phyloP scores from a whole-genome alignment of 1,140 invertebrate genomes.

The Lycorma delicatula region DNA sequence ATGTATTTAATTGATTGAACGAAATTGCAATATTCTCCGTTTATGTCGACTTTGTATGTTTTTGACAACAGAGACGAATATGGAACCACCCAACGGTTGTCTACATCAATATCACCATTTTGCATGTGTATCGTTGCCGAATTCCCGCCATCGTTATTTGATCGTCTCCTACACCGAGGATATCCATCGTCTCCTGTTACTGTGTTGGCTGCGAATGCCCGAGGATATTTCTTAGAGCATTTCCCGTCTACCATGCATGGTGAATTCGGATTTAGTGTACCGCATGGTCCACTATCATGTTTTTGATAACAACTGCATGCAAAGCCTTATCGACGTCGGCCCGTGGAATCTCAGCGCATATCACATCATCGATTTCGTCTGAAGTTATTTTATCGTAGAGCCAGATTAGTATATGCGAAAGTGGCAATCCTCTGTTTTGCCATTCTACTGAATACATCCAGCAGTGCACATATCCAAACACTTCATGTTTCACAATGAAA shows the following conservation, averaged over 20 bases:
- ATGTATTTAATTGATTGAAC: conserved; percentile 31
- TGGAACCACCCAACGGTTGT: conserved; percentile 18
- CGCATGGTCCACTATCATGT: too few species aligned
- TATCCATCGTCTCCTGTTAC: conserved; percentile 18
- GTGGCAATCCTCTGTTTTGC: conserved; percentile 42
- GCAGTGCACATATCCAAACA: conserved; percentile 35
- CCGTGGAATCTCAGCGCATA: conserved; percentile 39
- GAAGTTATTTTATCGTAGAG: conserved; percentile 20
- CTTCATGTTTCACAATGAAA: too few species aligned
- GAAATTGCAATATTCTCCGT: conserved; percentile 9
- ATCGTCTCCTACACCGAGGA: conserved; percentile 14
- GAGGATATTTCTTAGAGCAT: conserved; percentile 32
- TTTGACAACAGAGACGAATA: conserved; percentile 16
- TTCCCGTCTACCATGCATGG: conserved; percentile 39
- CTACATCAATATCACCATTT: conserved; percentile 3
- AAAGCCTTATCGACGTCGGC: conserved; percentile 30
- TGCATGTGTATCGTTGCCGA: not conserved
- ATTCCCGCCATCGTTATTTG: conserved; percentile 14
- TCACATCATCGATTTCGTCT: conserved; percentile 26
- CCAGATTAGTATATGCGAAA: conserved; percentile 34
- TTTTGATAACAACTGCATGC: conserved; percentile 35
- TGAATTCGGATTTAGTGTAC: too few species aligned
- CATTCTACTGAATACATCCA: conserved; percentile 40
- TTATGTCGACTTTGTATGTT: conserved; percentile 14
- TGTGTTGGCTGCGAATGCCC: conserved; percentile 26